These are phyloP conservation scores for Neogobius melanostomus DNA, from an alignment of 2,113 vertebrate genomes.

Conservation along the genomic window DNA sequence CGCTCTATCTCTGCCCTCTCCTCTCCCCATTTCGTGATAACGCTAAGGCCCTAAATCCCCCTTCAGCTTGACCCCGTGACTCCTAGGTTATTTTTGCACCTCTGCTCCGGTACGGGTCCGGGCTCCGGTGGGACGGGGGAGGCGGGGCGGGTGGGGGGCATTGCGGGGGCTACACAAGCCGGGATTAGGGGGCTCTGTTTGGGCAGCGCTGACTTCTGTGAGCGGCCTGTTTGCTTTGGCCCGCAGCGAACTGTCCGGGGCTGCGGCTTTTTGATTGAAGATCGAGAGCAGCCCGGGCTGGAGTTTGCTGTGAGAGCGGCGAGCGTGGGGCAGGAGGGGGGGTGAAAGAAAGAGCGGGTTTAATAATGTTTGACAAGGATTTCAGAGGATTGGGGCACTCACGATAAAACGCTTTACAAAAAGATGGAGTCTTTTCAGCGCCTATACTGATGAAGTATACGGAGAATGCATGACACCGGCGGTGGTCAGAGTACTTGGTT, in stretches of 20 bases:
- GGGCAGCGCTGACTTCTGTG: constrained; percentile 66
- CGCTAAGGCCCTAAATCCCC: constrained; percentile 76
- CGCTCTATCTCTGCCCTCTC: constrained; percentile 21
- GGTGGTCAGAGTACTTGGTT: too few relatives aligned
- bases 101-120: constrained; percentile 15
- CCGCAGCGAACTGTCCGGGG: constrained; percentile 48
- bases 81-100: constrained; percentile 69
- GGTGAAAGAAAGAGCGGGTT: constrained; percentile 37
- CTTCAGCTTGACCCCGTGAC: constrained; percentile 65
- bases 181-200: constrained; percentile 74
- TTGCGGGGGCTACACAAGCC: constrained; percentile 11
- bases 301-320: constrained; percentile 54
- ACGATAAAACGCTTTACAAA: constrained; percentile 31
- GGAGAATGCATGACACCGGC: too few relatives aligned
- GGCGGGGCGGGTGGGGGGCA: constrained; percentile 24
- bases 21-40: constrained; percentile 69
- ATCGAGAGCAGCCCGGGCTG: constrained; percentile 63
- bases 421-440: constrained; percentile 7
- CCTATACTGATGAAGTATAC: too few relatives aligned
- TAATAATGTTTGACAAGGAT: constrained; percentile 57
- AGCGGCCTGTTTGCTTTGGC: constrained; percentile 71
- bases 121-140: constrained; percentile 9
- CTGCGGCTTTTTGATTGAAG: constrained; percentile 61
- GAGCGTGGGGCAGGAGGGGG: constrained; percentile 6
- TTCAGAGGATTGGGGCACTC: constrained; percentile 47